phyloP scores from a whole-genome alignment of 2,113 vertebrate species.

The Tetraodon nigroviridis region DNA sequence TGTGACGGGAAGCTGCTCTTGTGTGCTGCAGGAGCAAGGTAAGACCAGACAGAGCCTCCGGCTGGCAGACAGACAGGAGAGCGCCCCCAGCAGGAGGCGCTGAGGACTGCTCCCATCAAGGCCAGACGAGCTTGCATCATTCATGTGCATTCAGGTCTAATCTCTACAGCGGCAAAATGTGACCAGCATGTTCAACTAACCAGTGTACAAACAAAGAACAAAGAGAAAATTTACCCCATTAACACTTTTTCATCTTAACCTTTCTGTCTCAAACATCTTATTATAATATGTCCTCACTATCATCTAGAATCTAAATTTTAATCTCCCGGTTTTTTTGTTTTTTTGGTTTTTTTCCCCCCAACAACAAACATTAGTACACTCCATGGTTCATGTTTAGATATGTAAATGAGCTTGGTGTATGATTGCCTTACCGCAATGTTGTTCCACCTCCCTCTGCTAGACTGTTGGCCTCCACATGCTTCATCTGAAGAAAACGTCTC shows the following conservation, averaged over 20 bases:
- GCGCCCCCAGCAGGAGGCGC: constrained; percentile 43
- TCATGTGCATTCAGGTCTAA: constrained; percentile 5
- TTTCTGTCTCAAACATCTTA: neutral
- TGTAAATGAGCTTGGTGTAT: constrained; percentile 62
- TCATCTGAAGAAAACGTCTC: constrained; percentile 61
- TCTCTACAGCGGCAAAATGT: constrained; percentile 8
- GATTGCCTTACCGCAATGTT: constrained; percentile 59
- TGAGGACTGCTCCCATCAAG: neutral
- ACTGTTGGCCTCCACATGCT: constrained; percentile 59
- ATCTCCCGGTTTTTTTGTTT: neutral
- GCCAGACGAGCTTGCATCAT: constrained; percentile 23
- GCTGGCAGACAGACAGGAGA: constrained; percentile 31
- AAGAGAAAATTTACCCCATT: neutral
- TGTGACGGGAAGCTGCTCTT: constrained; percentile 31
- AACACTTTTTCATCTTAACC: neutral
- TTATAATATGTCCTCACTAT: neutral
- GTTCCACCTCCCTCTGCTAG: constrained; percentile 59
- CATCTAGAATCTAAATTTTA: constrained; percentile 29
- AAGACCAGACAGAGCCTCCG: neutral
- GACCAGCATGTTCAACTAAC: constrained; percentile 24
- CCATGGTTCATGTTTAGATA: constrained; percentile 68
- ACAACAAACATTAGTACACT: constrained; percentile 51
- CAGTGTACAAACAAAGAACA: neutral
- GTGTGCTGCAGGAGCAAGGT: constrained; percentile 9
- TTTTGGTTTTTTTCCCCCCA: neutral